Evolutionary conservation across 2,888 invertebrate species (phyloP).

Genomic region (Diplolepis rosae): DNA sequence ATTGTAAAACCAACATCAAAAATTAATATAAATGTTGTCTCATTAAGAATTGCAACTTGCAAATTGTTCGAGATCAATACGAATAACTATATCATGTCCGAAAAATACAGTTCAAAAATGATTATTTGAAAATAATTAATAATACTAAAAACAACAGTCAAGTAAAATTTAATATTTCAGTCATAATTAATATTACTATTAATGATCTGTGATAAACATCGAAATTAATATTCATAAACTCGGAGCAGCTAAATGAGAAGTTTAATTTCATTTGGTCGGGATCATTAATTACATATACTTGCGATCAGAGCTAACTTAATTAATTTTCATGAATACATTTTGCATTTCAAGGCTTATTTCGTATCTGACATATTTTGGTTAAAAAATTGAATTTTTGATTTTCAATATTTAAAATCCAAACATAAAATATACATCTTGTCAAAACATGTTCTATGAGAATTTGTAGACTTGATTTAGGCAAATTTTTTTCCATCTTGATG

Average conservation of each 20-base stretch:
- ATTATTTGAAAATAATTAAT: neutral
- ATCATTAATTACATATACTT: constrained; percentile 34
- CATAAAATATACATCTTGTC: too few species aligned
- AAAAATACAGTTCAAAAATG: too few species aligned
- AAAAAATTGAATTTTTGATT: too few species aligned
- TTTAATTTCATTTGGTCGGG: constrained; percentile 37
- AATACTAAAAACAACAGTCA: constrained; percentile 10
- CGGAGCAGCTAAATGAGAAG: constrained; percentile 1
- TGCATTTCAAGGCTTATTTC: too few species aligned
- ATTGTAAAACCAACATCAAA: neutral
- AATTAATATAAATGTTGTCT: neutral
- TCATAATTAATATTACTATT: constrained; percentile 34
- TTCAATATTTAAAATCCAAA: too few species aligned
- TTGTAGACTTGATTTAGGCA: too few species aligned
- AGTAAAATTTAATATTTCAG: neutral
- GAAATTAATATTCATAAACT: constrained; percentile 35
- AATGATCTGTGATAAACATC: constrained; percentile 19
- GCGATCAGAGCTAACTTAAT: neutral
- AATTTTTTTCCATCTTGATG: too few species aligned
- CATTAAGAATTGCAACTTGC: neutral
- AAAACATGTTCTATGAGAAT: too few species aligned
- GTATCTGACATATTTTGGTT: too few species aligned
- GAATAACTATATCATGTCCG: too few species aligned
- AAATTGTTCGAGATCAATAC: neutral
- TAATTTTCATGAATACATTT: neutral